Evolutionary conservation across 2,113 vertebrate species (phyloP).

Genomic region (Carassius carassius): DNA sequence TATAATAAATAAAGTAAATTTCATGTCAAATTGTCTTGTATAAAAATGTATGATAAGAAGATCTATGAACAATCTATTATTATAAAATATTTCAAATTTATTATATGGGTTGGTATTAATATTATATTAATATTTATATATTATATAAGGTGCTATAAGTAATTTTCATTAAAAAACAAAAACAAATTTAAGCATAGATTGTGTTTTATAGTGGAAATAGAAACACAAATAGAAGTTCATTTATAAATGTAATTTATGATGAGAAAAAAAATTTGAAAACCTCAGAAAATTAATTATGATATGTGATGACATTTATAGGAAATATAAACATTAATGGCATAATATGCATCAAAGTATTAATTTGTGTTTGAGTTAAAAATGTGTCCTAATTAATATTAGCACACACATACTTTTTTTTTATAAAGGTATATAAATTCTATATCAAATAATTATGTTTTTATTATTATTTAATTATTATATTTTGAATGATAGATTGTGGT

Average conservation of each 20-base stretch:
- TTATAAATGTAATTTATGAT: too few relatives aligned
- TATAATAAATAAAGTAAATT: too few relatives aligned
- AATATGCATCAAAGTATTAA: neutral
- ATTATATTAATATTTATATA: too few relatives aligned
- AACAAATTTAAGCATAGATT: too few relatives aligned
- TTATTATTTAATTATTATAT: neutral
- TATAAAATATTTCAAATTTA: too few relatives aligned
- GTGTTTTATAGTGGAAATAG: too few relatives aligned
- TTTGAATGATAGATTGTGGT: neutral
- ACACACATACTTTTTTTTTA: neutral
- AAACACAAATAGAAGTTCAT: too few relatives aligned
- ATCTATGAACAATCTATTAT: too few relatives aligned
- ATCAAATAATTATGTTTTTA: neutral
- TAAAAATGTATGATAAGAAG: neutral
- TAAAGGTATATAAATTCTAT: neutral
- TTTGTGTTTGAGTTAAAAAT: neutral
- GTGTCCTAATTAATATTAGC: neutral
- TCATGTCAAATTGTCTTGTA: neutral
- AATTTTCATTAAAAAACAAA: too few relatives aligned
- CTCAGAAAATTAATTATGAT: neutral
- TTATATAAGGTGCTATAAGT: too few relatives aligned
- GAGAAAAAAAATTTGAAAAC: too few relatives aligned
- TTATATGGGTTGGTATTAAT: too few relatives aligned
- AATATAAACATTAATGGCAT: neutral
- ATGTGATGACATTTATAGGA: neutral